Conservation (phyloP, 1,140 invertebrate genomes). For the Drosophila sulfurigaster region DNA sequence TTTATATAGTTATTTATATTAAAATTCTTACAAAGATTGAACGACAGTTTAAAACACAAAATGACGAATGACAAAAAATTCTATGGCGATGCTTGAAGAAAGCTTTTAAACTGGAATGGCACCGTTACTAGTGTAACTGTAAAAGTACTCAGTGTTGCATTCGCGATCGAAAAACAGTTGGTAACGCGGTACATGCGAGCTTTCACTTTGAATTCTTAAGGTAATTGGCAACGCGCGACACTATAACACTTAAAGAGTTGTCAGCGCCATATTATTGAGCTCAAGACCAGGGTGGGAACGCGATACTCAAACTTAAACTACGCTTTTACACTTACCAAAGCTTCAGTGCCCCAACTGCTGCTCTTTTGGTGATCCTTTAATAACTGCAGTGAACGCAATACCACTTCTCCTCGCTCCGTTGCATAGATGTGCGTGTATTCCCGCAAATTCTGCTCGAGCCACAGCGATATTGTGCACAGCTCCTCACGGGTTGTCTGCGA, state of each 20-base stretch:
- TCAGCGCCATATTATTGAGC: too few relatives aligned
- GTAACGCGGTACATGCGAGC: too few relatives aligned
- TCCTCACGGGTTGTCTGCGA: slow-evolving; percentile 86
- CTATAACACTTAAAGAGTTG: not conserved
- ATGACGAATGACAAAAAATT: not conserved
- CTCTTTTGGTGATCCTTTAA: slow-evolving; percentile 93
- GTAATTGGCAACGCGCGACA: not conserved
- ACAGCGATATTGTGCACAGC: slow-evolving; percentile 92
- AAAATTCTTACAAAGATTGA: slow-evolving; percentile 9
- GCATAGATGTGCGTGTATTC: slow-evolving; percentile 94
- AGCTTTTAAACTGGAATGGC: slow-evolving; percentile 39
- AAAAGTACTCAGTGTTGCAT: slow-evolving; percentile 32
- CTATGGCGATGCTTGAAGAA: not conserved
- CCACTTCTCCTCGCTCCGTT: slow-evolving; percentile 90
- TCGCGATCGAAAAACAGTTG: not conserved
- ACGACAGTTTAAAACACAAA: slow-evolving; percentile 6
- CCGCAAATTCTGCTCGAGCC: slow-evolving; percentile 92
- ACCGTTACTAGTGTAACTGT: slow-evolving; percentile 22
- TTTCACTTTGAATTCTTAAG: not conserved
- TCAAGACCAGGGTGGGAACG: not conserved
- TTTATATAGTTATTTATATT: slow-evolving; percentile 7
- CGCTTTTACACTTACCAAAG: slow-evolving; percentile 65
- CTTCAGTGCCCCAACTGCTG: slow-evolving; percentile 89
- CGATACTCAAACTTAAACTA: not conserved
- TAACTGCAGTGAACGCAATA: slow-evolving; percentile 91